phyloP scores from a whole-genome alignment of 2,113 vertebrate species.

The Myotis davidii region DNA sequence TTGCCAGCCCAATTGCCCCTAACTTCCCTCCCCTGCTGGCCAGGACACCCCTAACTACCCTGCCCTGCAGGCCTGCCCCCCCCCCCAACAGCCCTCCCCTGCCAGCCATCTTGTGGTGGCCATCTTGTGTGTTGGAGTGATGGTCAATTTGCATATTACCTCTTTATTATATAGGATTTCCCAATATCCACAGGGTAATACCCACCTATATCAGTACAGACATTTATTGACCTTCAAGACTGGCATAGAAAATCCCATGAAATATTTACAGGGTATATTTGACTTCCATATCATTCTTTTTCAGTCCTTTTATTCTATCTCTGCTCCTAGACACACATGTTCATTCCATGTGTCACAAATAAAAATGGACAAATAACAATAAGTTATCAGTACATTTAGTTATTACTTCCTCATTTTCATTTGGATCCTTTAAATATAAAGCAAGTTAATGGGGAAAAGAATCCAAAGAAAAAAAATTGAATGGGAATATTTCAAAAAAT shows the following conservation, averaged over 20 bases:
- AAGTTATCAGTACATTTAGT: not conserved
- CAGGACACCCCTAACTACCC: no score
- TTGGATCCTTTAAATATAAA: not conserved
- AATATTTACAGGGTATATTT: not conserved
- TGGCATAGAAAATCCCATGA: not conserved
- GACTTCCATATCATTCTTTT: not conserved
- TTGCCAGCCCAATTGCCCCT: no score
- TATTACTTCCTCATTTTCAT: not conserved
- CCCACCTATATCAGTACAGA: no score
- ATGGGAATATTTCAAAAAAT: not conserved
- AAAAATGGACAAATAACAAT: not conserved
- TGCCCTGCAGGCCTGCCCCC: no score
- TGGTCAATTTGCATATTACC: no score
- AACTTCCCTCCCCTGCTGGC: no score
- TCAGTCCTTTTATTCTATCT: not conserved
- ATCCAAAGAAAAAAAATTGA: not conserved
- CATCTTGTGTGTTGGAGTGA: no score
- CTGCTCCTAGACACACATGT: not conserved
- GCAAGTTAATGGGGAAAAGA: not conserved
- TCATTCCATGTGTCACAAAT: not conserved
- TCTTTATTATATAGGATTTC: not conserved
- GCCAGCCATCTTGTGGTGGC: no score
- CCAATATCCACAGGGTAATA: not conserved
- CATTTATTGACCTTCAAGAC: not conserved
- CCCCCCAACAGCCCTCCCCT: no score